Conservation (phyloP, 92 coral and sea anemone genomes). For the Palythoa grandis region DNA sequence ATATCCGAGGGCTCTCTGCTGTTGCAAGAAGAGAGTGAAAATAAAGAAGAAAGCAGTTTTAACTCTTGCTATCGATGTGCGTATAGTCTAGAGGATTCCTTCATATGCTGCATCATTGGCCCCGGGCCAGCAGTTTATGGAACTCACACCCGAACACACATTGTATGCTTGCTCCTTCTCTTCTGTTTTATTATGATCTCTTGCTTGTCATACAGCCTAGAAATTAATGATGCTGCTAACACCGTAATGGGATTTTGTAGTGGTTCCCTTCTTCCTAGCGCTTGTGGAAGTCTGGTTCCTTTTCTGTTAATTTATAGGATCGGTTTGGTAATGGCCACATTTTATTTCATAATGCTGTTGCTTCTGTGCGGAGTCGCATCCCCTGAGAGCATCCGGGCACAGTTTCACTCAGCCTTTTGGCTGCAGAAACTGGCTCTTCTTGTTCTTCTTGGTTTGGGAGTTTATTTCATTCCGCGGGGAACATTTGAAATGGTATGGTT, state of each 20-base stretch:
- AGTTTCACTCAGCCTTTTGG: conserved; percentile 89
- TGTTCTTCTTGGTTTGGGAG: conserved; percentile 44
- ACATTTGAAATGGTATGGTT: conserved; percentile 73
- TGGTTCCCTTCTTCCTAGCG: neutral
- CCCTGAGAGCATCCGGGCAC: conserved; percentile 41
- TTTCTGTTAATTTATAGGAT: conserved; percentile 61
- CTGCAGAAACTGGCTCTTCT: conserved; percentile 66
- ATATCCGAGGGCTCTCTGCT: neutral
- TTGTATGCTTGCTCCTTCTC: conserved; percentile 51
- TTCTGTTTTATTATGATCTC: conserved; percentile 27
- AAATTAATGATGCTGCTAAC: conserved; percentile 16
- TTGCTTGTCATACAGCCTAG: conserved; percentile 13
- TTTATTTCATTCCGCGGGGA: conserved; percentile 61
- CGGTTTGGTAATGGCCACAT: conserved; percentile 54
- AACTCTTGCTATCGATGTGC: conserved; percentile 29
- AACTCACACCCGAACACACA: conserved; percentile 57
- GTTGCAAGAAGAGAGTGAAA: neutral
- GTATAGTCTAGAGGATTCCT: conserved; percentile 31
- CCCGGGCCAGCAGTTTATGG: conserved; percentile 61
- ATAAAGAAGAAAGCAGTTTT: neutral
- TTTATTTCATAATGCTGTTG: conserved; percentile 59
- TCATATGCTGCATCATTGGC: conserved; percentile 50
- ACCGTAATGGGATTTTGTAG: conserved; percentile 1
- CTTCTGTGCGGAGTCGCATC: conserved; percentile 41
- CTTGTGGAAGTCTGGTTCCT: conserved; percentile 21